These are phyloP conservation scores for Oreochromis tanganicae DNA, from an alignment of 2,113 vertebrate species.

Conservation along the genomic window DNA sequence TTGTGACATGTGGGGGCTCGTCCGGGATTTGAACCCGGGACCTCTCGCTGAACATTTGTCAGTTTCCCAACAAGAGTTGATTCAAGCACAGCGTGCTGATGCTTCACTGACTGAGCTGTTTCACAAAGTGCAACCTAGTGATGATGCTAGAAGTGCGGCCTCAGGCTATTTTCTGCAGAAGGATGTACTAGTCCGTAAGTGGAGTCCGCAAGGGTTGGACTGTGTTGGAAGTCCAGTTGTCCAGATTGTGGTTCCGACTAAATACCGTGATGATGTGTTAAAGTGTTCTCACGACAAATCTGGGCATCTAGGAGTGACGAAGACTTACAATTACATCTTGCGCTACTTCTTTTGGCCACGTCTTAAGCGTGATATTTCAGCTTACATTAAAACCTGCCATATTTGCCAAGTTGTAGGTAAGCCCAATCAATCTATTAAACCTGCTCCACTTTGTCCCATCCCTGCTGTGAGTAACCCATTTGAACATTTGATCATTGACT, in stretches of 20 bases:
- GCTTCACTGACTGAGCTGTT: background rate
- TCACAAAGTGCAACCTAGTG: background rate
- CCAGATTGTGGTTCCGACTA: too few species aligned
- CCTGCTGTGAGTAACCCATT: too few species aligned
- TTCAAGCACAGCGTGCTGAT: background rate
- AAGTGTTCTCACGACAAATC: too few species aligned
- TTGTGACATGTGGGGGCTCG: slow-evolving; percentile 18
- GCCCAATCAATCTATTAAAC: background rate
- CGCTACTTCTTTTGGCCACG: too few species aligned
- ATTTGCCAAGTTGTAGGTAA: background rate
- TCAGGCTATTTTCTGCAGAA: background rate
- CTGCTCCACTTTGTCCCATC: background rate
- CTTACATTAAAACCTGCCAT: too few species aligned
- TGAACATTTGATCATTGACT: too few species aligned
- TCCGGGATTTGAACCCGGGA: slow-evolving; percentile 77
- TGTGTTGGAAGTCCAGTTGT: too few species aligned
- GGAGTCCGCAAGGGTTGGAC: too few species aligned
- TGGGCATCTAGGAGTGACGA: background rate
- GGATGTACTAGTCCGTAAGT: too few species aligned
- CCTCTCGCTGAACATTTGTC: slow-evolving; percentile 26
- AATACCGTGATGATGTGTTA: too few species aligned
- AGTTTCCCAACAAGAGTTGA: too few species aligned
- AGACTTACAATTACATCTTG: background rate
- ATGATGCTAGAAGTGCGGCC: rapidly evolving
- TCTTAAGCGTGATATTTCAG: too few species aligned